A percentile compares a stretch with the other conserved stretches of the same genome.
Evolutionary conservation across 2,888 invertebrate genomes (phyloP).

Genomic region (Ennomos erosarius): DNA sequence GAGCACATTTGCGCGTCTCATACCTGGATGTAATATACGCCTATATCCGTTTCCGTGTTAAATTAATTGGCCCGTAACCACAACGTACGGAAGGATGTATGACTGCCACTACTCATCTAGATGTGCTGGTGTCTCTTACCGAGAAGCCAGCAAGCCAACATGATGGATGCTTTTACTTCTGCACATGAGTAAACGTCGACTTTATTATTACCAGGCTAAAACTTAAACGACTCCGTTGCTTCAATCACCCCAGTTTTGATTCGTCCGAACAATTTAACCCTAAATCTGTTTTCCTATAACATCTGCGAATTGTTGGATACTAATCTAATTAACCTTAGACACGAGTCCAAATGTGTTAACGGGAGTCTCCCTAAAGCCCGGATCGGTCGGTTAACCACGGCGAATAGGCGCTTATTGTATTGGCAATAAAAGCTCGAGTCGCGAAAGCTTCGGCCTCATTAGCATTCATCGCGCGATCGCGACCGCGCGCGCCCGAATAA

Average conservation of each 20-base stretch:
- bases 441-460: conserved; percentile 66
- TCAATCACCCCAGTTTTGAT: conserved; percentile 26
- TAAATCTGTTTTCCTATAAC: conserved; percentile 66
- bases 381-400: conserved; percentile 45
- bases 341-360: conserved; percentile 83
- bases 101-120: conserved; percentile 80
- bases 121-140: conserved; percentile 61
- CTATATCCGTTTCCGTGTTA: conserved; percentile 80
- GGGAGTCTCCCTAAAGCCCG: conserved; percentile 70
- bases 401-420: conserved; percentile 58
- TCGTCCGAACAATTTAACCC: conserved; percentile 38
- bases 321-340: conserved; percentile 84
- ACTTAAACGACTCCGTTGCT: conserved; percentile 20
- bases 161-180: conserved; percentile 22
- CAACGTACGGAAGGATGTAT: conserved; percentile 77
- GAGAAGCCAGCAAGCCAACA: conserved; percentile 22
- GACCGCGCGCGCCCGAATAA: conserved; percentile 80
- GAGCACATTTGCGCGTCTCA: conserved; percentile 75
- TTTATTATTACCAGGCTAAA: conserved; percentile 17
- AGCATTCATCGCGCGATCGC: conserved; percentile 83
- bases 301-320: conserved; percentile 73
- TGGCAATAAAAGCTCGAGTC: conserved; percentile 60
- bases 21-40: conserved; percentile 38
- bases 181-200: conserved; percentile 16
- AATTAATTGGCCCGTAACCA: conserved; percentile 79